Evolutionary conservation across 2,797 vertebrate species (phyloP), one percentile per base, ranked within the genome.

Genomic region (Anas bahamensis): DNA sequence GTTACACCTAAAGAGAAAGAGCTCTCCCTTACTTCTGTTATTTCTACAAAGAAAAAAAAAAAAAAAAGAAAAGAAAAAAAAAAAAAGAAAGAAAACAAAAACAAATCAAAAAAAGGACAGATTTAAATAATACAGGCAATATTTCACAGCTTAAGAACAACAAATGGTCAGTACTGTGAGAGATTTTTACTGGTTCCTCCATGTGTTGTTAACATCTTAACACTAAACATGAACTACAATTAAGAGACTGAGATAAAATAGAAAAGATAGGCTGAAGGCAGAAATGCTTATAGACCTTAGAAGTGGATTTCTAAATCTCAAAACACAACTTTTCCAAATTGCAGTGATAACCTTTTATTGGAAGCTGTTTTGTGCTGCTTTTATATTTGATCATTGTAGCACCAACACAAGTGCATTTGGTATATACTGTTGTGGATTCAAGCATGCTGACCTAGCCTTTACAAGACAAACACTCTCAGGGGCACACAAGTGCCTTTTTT

Each of bases 271-370:
- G 46, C 16, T 84, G 31, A 83, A 44, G 56, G 75, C 42, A 94
- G 46, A 81, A 91, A 44, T 70, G 89, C 59, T 76, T 41, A 33
- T 5, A 81, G 56, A 77, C 28, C 55, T 89, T 52, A 89, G 65
- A 83, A 95, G 83, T 50, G 7, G 83, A 90, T 83, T 71, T 81
- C 70, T 88, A 93, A 95, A 83, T 90, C 76, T 93, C 55, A 71
- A 79, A 95, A 59, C 63, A 89, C 24, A 46, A 4, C 83, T 88
- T 77, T 72, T 94, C 4, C 4, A 37, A 89, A 95, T 72, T 56
- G 64, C 41, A 60, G 57, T 13, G 50, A 82, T 92, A 89, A 91
- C 11, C 21, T 87, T 90, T 75, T 93, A 86, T 78, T 78, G 66
- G 79, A 93, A 92, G 59, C n/a, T 81, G 31, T 75, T 52, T 64